Evolutionary conservation across 1,140 invertebrate species (phyloP).

Genomic region (Pseudomyrmex cubaensis): DNA sequence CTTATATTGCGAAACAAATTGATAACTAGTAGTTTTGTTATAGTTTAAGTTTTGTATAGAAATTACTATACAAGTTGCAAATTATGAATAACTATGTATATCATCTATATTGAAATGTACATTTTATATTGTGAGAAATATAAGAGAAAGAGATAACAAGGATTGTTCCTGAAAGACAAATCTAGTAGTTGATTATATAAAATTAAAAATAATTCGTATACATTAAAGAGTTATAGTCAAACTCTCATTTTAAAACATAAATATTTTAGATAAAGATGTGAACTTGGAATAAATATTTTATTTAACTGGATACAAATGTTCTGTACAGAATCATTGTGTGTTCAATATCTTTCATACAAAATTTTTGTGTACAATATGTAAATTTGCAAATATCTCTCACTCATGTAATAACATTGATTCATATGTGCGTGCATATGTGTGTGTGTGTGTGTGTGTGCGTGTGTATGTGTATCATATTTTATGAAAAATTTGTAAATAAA

Average conservation of each 20-base stretch:
- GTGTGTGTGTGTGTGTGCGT: no score
- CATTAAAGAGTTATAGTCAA: no score
- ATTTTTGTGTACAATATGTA: not conserved
- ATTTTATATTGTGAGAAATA: not conserved
- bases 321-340: not conserved
- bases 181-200: not conserved
- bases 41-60: conserved; percentile 11
- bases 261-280: no score
- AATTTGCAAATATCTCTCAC: no score
- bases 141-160: not conserved
- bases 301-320: not conserved
- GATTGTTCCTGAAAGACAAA: not conserved
- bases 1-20: not conserved
- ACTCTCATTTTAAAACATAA: not conserved
- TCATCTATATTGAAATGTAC: not conserved
- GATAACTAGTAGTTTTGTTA: not conserved
- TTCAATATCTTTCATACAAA: not conserved
- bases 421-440: no score
- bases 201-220: not conserved
- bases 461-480: no score
- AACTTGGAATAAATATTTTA: not conserved
- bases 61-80: conserved; percentile 19
- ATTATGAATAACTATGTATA: not conserved
- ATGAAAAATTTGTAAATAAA: no score
- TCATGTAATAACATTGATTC: not conserved